Evolutionary conservation across 2,888 invertebrate species (phyloP).

Genomic region (Trichogramma evanescens): DNA sequence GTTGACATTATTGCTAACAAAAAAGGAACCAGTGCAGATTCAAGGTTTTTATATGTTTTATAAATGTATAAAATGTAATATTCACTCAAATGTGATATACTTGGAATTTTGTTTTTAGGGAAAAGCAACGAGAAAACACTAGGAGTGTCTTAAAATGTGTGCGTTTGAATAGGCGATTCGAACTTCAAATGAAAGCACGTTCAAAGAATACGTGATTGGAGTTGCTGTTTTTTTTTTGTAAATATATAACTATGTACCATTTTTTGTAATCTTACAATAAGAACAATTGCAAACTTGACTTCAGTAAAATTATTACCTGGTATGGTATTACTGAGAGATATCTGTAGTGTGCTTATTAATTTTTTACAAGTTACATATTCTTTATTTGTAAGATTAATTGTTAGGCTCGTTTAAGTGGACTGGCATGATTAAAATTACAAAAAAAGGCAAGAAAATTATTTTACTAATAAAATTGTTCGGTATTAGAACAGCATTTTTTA

Average conservation of each 20-base stretch:
- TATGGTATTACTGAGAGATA: not conserved
- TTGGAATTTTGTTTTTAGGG: conserved; percentile 22
- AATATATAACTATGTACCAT: conserved; percentile 22
- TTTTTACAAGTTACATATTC: too few species aligned
- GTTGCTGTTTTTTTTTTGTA: conserved; percentile 11
- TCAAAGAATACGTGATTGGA: conserved; percentile 27
- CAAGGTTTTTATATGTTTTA: conserved; percentile 5
- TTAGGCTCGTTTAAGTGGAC: too few species aligned
- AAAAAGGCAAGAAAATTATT: too few species aligned
- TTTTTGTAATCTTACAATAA: conserved; percentile 9
- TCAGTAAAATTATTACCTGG: conserved; percentile 3
- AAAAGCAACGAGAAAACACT: conserved; percentile 46
- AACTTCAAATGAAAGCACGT: conserved; percentile 63
- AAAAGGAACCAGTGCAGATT: conserved; percentile 9
- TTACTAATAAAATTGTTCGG: too few species aligned
- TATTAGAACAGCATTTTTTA: too few species aligned
- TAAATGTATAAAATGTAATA: not conserved
- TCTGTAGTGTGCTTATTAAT: too few species aligned
- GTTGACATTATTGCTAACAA: conserved; percentile 25
- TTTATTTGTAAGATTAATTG: too few species aligned
- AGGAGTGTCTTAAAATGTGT: conserved; percentile 58
- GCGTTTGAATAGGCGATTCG: conserved; percentile 64
- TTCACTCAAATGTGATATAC: not conserved
- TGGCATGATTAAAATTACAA: too few species aligned
- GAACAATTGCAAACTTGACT: conserved; percentile 12